Evolutionary conservation across 1,140 invertebrate genomes (phyloP).

Genomic region (Heliconius congener): DNA sequence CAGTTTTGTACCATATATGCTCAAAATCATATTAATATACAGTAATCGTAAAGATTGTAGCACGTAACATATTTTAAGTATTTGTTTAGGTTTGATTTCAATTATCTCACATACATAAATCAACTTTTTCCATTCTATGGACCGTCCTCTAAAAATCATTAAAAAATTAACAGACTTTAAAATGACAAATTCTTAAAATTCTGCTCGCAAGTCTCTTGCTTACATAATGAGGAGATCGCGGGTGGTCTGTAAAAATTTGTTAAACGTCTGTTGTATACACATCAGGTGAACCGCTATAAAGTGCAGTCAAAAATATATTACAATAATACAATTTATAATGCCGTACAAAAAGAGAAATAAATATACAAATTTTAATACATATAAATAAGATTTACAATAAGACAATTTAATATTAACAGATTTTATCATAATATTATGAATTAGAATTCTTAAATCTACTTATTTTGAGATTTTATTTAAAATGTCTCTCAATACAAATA

Average conservation of each 20-base stretch:
- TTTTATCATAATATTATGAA: too few species aligned
- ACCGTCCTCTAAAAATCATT: conserved; percentile 27
- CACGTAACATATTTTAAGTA: too few species aligned
- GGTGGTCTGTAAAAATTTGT: conserved; percentile 38
- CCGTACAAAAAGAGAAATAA: too few species aligned
- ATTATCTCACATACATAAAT: background rate
- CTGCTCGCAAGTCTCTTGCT: conserved; percentile 30
- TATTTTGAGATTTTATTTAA: too few species aligned
- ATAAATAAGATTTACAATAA: too few species aligned
- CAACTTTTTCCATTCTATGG: conserved; percentile 4
- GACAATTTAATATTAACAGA: too few species aligned
- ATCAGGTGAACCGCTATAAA: background rate
- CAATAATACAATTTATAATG: background rate
- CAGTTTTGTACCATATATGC: too few species aligned
- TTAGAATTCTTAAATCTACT: too few species aligned
- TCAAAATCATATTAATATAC: too few species aligned
- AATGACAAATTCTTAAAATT: conserved; percentile 39
- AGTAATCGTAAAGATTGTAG: too few species aligned
- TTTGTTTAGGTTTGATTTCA: too few species aligned
- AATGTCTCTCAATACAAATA: background rate
- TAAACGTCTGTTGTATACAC: conserved; percentile 24
- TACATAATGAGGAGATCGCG: conserved; percentile 38
- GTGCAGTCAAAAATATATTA: background rate
- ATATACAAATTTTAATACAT: too few species aligned
- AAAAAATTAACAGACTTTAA: conserved; percentile 38